phyloP scores from a whole-genome alignment of 2,113 vertebrate species.

The Capreolus pygargus region DNA sequence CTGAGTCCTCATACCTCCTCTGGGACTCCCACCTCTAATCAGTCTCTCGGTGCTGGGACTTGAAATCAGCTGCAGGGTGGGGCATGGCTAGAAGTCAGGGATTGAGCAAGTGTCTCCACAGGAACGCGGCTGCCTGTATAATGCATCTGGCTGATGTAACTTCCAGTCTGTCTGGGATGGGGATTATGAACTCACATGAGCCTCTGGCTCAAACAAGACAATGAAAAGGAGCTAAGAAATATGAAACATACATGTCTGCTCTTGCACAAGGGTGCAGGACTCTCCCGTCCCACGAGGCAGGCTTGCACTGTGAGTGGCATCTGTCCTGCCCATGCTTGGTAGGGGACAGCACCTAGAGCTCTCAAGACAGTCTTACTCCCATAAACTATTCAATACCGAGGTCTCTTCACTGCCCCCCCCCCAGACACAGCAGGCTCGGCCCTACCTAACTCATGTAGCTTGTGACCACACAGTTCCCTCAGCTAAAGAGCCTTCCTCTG shows the following conservation, averaged over 20 bases:
- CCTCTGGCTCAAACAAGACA: not conserved
- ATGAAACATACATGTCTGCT: not conserved
- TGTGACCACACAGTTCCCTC: not conserved
- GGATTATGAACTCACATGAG: constrained; percentile 23
- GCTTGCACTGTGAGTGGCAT: not conserved
- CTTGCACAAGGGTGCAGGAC: not conserved
- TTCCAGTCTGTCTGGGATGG: constrained; percentile 52
- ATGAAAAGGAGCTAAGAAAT: constrained; percentile 1
- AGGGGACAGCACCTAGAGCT: not conserved
- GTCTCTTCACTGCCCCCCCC: not conserved
- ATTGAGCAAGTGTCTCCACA: not conserved
- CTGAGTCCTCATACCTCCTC: not conserved
- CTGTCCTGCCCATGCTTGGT: not conserved
- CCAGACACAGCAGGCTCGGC: not conserved
- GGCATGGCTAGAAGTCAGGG: not conserved
- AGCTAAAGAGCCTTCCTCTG: not conserved
- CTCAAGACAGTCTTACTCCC: not conserved
- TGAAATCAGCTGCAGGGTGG: constrained; percentile 11
- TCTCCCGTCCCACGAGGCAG: not conserved
- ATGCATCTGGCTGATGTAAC: constrained; percentile 36
- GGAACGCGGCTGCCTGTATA: not conserved
- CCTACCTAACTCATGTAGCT: not conserved
- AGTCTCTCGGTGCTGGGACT: not conserved
- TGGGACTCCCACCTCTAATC: not conserved
- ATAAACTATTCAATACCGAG: not conserved